Conservation (phyloP, 1,140 invertebrate genomes). For the Dufourea novaeangliae region DNA sequence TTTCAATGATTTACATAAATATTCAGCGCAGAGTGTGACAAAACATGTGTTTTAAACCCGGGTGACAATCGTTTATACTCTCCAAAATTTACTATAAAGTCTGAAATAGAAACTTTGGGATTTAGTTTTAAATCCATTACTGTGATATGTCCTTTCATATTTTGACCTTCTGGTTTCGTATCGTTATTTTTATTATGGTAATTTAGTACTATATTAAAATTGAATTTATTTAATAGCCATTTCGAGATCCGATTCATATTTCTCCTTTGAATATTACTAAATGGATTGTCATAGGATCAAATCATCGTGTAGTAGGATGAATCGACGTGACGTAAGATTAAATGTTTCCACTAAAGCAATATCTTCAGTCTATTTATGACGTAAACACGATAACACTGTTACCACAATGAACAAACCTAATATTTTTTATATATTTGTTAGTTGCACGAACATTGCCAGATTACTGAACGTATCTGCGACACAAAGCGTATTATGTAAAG, state of each 20-base stretch:
- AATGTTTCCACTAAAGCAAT: background rate
- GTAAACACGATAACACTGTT: conserved; percentile 1
- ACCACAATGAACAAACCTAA: background rate
- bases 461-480: conserved; percentile 10
- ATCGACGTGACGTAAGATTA: background rate
- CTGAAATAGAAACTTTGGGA: too few relatives aligned
- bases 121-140: too few relatives aligned
- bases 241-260: background rate
- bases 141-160: too few relatives aligned
- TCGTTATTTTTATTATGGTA: background rate
- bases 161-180: background rate
- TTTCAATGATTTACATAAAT: too few relatives aligned
- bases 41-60: too few relatives aligned
- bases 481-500: conserved; percentile 56
- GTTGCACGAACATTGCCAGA: conserved; percentile 5
- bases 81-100: too few relatives aligned
- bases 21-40: too few relatives aligned
- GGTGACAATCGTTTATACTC: too few relatives aligned
- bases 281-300: background rate
- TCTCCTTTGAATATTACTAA: background rate
- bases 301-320: too few relatives aligned
- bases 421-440: conserved; percentile 14
- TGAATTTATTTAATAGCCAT: background rate
- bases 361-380: conserved; percentile 1
- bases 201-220: background rate